Conservation (phyloP, 2,888 invertebrate genomes). For the Sinhomidia bicolor region DNA sequence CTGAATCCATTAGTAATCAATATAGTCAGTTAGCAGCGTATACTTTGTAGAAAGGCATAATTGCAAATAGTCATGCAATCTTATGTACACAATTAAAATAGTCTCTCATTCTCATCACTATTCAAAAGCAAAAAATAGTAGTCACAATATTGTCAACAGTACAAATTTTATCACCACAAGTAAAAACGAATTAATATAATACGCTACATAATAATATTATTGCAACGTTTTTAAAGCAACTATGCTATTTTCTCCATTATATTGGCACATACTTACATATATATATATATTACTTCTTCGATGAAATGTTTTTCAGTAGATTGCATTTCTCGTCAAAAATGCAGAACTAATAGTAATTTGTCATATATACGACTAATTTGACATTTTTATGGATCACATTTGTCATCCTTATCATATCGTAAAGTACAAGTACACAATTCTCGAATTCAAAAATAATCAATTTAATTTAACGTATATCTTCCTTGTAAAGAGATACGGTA, state of each 20-base stretch:
- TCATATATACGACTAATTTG: too few relatives aligned
- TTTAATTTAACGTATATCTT: background rate
- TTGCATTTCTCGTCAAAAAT: too few relatives aligned
- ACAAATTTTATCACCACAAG: background rate
- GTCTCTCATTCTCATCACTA: background rate
- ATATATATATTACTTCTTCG: too few relatives aligned
- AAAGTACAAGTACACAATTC: conserved; percentile 21
- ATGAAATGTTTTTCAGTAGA: too few relatives aligned
- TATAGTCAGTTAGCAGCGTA: background rate
- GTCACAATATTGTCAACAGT: background rate
- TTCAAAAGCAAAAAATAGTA: background rate
- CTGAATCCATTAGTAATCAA: background rate
- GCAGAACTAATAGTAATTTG: background rate
- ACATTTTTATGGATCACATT: too few relatives aligned
- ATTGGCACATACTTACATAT: too few relatives aligned
- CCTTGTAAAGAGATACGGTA: background rate
- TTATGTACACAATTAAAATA: background rate
- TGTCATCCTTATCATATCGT: too few relatives aligned
- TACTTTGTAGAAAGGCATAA: background rate
- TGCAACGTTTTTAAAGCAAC: too few relatives aligned
- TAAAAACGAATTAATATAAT: too few relatives aligned
- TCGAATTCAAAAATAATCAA: background rate
- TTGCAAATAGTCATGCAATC: background rate
- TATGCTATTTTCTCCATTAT: too few relatives aligned
- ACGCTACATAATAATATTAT: too few relatives aligned